Base-by-base conservation (phyloP, 2,113 vertebrate species). In the Psophia crepitans region DNA sequence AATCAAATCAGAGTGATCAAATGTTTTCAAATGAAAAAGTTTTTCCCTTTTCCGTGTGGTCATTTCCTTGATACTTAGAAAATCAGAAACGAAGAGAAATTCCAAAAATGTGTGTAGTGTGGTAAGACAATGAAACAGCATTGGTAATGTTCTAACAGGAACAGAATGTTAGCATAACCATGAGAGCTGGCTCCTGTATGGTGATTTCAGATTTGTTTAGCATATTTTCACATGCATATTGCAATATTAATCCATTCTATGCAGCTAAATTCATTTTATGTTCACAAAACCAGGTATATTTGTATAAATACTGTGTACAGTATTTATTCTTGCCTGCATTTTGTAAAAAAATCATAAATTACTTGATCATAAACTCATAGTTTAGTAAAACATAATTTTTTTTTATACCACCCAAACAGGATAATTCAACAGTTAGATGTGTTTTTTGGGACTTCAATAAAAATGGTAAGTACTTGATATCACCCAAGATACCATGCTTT, bases 381-480 rank as follows among this genome's bases (percentile, higher is more conserved):
- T 89, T 84, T 13, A 68, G 8, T 95, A 95, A 93, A 92, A 44
- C n/a, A n/a, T n/a, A n/a, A n/a, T n/a, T n/a, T 92, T 84, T 37
- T 96, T 39, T 96, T 96, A 70, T 27, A 64, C 23, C 35, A 91
- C 35, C 33, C 49, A 16, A 93, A 95, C 96, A 99, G 99, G 95
- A 91, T 68, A 98, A 98, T 87, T 91, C 91, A 84, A 84, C 71
- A 37, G 97, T 98, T 70, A 98, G 96, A 69, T 99, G 99, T 95
- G 99, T 97, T 60, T 99, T 99, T 94, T 99, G 99, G 99, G 98
- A 99, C 97, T 98, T 99, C 6, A 87, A 41, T 66, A 94, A 94
- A 97, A 99, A 99, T 44, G 98, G 99, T 99, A 97, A 97, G 98
- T 98, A 33, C 61, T 95, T 77, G 33, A 51, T 79, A 33, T 35